Evolutionary conservation across 2,888 invertebrate genomes (phyloP), one percentile per base, ranked within the genome.

Genomic region (Teleiodes luculella): DNA sequence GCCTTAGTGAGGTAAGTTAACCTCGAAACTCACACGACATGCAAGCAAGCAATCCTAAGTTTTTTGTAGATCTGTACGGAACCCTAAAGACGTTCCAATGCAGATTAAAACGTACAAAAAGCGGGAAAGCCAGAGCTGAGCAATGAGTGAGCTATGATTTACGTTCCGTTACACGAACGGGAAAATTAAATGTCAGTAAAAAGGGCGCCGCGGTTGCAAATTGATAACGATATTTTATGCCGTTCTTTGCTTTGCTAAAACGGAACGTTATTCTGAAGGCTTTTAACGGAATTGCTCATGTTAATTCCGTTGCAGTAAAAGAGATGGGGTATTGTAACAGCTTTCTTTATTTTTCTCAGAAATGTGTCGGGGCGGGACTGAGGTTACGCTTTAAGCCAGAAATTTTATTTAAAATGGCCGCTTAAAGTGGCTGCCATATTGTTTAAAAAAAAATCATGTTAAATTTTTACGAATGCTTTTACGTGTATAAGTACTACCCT

Each of bases 141-240:
- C 24, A 41, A 35, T 48, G 30, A 43, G 41, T 48, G 30, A 43
- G 52, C 43, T 54, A 60, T 58, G 62, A 60, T 62, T 60, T 60
- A 62, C 57, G 57, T 52, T 52, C 56, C 49, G 57, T 60, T 58
- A 56, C 57, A 57, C 56, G 48, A 56, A 55, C 39, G 56, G 56
- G 62, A 62, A 62, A 62, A 62, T 62, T 62, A 62, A 62, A 62
- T 56, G 62, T 60, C 57, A 56, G 62, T 59, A 60, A 60, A 62
- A 62, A 62, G 56, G 53, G 54, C 53, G 58, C 60, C 51, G 55
- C 48, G 56, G 46, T 58, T 60, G 57, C 56, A 60, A 62, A 62
- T 60, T 60, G 60, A 62, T 57, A 57, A 56, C 60, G 55, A 60
- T 62, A 60, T 57, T 62, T 62, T 57, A 62, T 58, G 56, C 47